Evolutionary conservation across 2,888 invertebrate genomes (phyloP).

Genomic region (Hypomecis punctinalis): DNA sequence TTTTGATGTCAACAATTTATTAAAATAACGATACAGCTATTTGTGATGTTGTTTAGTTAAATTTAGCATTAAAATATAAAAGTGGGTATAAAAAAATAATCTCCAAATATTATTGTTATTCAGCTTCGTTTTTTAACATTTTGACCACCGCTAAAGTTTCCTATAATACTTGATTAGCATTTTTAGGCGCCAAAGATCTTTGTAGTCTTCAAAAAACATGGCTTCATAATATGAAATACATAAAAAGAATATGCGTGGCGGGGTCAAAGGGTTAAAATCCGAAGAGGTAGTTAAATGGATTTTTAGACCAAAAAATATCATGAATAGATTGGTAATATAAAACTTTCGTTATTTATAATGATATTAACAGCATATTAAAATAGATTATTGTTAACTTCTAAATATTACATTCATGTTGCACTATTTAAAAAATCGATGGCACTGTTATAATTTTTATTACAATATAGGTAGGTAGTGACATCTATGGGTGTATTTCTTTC

Average conservation of each 20-base stretch:
- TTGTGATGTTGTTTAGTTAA: conserved; percentile 43
- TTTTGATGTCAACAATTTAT: conserved; percentile 68
- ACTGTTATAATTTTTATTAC: conserved; percentile 26
- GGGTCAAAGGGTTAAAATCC: no score
- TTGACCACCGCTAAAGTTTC: no score
- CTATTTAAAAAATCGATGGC: conserved; percentile 34
- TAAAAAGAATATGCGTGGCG: no score
- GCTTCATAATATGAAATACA: no score
- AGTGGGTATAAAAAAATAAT: not conserved
- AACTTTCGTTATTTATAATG: not conserved
- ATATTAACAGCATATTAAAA: conserved; percentile 4
- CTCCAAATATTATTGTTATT: not conserved
- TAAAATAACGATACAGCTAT: conserved; percentile 53
- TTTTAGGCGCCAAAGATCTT: no score
- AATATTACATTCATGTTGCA: conserved; percentile 18
- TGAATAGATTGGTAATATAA: no score
- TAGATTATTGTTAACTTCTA: conserved; percentile 1
- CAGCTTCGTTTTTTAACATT: no score
- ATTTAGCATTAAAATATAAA: not conserved
- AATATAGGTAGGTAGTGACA: conserved; percentile 33
- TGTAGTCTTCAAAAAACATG: no score
- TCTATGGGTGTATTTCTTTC: not conserved
- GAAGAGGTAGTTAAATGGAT: no score
- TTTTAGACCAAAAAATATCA: no score
- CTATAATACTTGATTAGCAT: no score